These are phyloP conservation scores for Catonia carolina DNA, from an alignment of 2,888 invertebrate genomes.

Conservation along the genomic window DNA sequence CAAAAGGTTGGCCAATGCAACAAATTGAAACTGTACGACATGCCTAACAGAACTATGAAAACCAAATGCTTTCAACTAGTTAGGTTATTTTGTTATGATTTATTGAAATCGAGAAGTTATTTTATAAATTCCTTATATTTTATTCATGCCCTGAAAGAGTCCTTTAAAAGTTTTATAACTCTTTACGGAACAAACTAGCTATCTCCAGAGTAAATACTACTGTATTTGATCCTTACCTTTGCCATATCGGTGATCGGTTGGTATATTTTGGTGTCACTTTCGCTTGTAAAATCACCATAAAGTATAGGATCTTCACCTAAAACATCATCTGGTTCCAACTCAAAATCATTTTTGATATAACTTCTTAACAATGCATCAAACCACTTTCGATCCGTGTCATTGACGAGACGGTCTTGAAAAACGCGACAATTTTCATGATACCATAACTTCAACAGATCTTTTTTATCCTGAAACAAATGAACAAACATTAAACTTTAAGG, in stretches of 20 bases:
- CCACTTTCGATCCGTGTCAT: constrained; percentile 68
- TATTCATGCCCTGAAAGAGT: no score
- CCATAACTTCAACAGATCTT: constrained; percentile 69
- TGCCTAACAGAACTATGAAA: no score
- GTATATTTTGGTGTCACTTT: constrained; percentile 50
- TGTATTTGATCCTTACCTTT: constrained; percentile 53
- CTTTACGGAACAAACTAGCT: no score
- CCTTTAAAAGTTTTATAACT: no score
- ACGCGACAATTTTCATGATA: constrained; percentile 83
- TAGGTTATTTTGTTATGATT: no score
- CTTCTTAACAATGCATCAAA: constrained; percentile 53
- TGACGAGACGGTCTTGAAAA: constrained; percentile 79
- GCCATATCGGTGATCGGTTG: constrained; percentile 54
- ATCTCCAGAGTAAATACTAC: no score
- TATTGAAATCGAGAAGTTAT: no score
- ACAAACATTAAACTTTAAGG: no score
- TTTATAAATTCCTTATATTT: no score
- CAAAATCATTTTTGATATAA: constrained; percentile 53
- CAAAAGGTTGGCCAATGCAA: no score
- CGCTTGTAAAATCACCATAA: constrained; percentile 61
- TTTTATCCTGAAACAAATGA: constrained; percentile 44
- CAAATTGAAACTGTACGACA: no score
- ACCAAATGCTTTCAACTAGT: no score
- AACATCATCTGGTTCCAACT: constrained; percentile 46
- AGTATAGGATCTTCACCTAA: constrained; percentile 51